Evolutionary conservation across 2,888 invertebrate species (phyloP), one percentile per base, ranked within the genome.

Genomic region (Amphiduros pacificus): DNA sequence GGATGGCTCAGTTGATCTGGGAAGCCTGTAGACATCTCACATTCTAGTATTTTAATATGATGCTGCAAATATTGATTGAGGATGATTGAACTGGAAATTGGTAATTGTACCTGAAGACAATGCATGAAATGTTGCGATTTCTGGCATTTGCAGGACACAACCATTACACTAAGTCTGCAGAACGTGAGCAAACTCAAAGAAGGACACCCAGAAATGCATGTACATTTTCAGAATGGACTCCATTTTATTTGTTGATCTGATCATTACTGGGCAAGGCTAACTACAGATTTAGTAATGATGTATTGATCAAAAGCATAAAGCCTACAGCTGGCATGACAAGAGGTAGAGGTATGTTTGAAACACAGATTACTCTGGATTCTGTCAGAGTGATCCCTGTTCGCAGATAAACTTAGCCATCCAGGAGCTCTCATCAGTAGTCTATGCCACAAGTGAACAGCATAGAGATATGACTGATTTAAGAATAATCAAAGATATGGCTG

Each of bases 261-360:
- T 53, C 44, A 69, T 22, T 68, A 58, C 36, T 73, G 72, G 72
- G 67, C 67, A 20, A 72, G 72, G 22, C 53, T 74, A 11, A 63
- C 72, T 17, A 62, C 70, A 36, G 72, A 73, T 52, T 63, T 73
- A 26, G 60, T 69, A 1, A 74, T 74, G 27, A 72, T 71, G 54
- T 62, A 2, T 60, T 73, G 3, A 72, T 73, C 72, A 51, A 68
- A 24, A 66, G 57, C 31, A 20, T 71, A 14, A 73, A 72, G 55
- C 59, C 64, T 6, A 65, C 62, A 22, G 69, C 70, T 20, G 71
- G 73, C 24, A 36, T 61, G 17, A 61, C 51, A 11, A 32, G 57
- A 50, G 61, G 56, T 17, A 22, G 63, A 14, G 55, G 60, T 6
- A 54, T 60, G 61, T 32, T 49, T 17, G 65, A 66, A 29, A 27